Evolutionary conservation across 2,113 vertebrate genomes (phyloP), one percentile per base, ranked within the genome.

Genomic region (Menidia beryllina): DNA sequence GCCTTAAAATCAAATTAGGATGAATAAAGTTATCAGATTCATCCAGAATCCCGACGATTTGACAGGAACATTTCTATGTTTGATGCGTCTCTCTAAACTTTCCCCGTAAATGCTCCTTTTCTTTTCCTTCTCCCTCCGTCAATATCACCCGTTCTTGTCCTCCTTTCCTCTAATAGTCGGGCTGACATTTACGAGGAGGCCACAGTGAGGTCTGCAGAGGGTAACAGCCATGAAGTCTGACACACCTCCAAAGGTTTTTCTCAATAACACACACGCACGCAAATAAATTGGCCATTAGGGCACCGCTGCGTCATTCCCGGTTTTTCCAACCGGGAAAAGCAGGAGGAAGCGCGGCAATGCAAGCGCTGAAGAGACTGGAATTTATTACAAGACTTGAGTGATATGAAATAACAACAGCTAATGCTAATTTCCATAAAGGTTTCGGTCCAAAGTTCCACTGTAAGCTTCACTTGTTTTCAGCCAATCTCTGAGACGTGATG

Each of bases 1-100:
- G 61, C 59, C 72, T 75, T 84, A 78, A 88, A 87, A 83, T 85
- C 75, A 83, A 79, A 77, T 82, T 76, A 77, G 59, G 49, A 82
- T 84, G 57, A 63, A 30, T 41, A 12, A 3, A 47, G 71, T 39
- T 21, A 15, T 34, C 26, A 7, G 10, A 74, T 53, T 27, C 23
- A 54, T 50, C 14, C 49, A 61, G 52, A 59, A 72, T 67, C 34
- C 41, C 23, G 25, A 54, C 73, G 79, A 71, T 71, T 23, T 56
- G 54, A 64, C 54, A 54, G 77, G 74, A 69, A 25, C 71, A 10
- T 10, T 34, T 34, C 30, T 10, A 6, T 5, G 30, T 34, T 34
- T 34, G 30, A 8, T 34, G 30, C 30, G 51, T 45, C 25, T 64
- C 72, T 71, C 19, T 6, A 20, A 55, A 72, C 63, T n/a, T 55